These are phyloP conservation scores for Leptopilina clavipes DNA, from an alignment of 1,140 invertebrate genomes.

Conservation along the genomic window DNA sequence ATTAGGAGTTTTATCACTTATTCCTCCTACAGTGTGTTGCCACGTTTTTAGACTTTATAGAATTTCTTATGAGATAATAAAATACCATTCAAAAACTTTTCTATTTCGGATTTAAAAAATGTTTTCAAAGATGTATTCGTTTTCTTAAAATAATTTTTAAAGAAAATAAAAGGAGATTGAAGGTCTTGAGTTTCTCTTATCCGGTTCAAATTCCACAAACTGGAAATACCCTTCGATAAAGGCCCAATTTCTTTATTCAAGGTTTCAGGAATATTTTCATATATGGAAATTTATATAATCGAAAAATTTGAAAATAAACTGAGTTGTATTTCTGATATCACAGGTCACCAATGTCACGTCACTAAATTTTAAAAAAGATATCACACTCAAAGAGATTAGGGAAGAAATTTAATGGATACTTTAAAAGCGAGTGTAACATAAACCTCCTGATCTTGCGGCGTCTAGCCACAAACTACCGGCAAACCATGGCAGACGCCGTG, in stretches of 20 bases:
- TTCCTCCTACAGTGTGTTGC: not conserved
- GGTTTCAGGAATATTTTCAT: constrained; percentile 38
- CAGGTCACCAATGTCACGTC: not conserved
- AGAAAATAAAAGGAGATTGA: not conserved
- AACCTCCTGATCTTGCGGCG: constrained; percentile 41
- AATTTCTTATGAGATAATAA: not conserved
- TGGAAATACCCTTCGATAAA: constrained; percentile 2
- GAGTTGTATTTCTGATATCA: not conserved
- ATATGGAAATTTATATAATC: no score
- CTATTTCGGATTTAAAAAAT: no score
- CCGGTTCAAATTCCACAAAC: constrained; percentile 6
- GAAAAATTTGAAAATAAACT: not conserved
- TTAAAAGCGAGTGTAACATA: constrained; percentile 1
- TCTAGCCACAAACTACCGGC: constrained; percentile 51
- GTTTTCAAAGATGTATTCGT: no score
- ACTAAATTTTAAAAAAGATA: not conserved
- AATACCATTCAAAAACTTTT: no score
- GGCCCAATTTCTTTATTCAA: not conserved
- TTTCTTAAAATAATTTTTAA: no score
- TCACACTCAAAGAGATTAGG: not conserved
- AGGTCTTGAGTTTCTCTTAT: constrained; percentile 6
- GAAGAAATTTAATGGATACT: constrained; percentile 12
- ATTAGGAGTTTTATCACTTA: not conserved
- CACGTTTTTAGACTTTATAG: not conserved
- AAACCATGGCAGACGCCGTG: constrained; percentile 43